Evolutionary conservation across 2,797 vertebrate genomes (phyloP), one percentile per base, ranked within the genome.

Genomic region (Pempheris klunzingeri): DNA sequence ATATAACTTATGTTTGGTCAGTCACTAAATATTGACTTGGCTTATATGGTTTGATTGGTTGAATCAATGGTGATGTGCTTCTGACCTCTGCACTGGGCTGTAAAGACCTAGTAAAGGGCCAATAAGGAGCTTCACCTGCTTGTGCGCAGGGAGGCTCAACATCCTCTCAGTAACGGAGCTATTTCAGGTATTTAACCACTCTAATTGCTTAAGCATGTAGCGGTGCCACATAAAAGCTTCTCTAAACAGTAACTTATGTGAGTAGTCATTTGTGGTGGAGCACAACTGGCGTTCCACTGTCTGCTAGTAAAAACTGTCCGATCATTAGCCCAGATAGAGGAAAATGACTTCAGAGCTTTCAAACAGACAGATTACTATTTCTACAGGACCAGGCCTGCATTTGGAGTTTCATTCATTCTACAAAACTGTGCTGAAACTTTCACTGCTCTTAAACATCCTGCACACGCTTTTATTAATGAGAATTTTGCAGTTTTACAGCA

Each of bases 151-250:
- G 64, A 72, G 50, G 22, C 41, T 47, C 68, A 20, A 34, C 68
- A 71, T 72, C 72, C 76, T 67, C 80, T 73, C 70, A 26, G 53
- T 60, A 80, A 80, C 68, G 17, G 36, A 67, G 86, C 84, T 90
- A 89, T 94, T 92, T 83, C 81, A 87, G 86, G 87, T 92, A 90
- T 93, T 91, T 87, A 88, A 85, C 72, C 34, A 10, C 82, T 80
- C 66, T 93, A 93, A 95, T 93, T 90, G 92, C 88, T 93, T 78
- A 82, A 89, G 85, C 88, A 92, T 94, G 94, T 74, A 78, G 81
- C 82, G 43, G 78, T 17, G 24, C 78, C 69, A 78, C 78, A 77
- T 80, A 71, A 91, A 88, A 77, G 85, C 79, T 53, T 72, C 86
- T 84, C 84, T 93, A 93, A 93, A 87, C 88, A 84, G 73, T 88